A percentile compares a stretch with the other conserved stretches of the same genome.
These are phyloP conservation scores for Brachylomia viminalis DNA, from an alignment of 2,888 invertebrate genomes.

Conservation along the genomic window DNA sequence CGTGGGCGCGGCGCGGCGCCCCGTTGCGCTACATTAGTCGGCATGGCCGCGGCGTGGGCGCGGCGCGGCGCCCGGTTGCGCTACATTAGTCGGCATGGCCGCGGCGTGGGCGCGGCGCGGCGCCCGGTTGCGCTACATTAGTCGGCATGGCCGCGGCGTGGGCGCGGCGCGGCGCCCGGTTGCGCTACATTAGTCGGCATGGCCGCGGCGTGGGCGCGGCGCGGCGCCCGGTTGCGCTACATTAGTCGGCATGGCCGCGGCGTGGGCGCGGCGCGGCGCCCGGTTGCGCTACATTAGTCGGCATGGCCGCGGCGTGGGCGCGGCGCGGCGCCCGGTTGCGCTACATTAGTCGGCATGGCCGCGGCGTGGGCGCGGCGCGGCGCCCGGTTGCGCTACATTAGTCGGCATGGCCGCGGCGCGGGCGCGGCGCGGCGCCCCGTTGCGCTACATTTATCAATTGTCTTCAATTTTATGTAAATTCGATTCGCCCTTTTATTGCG, in stretches of 20 bases:
- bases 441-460: slow-evolving; percentile 55
- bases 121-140: slow-evolving; percentile 47
- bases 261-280: slow-evolving; percentile 2
- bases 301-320: too few relatives aligned
- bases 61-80: slow-evolving; percentile 28
- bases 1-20: slow-evolving; percentile 2
- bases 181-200: slow-evolving; percentile 55
- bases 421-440: slow-evolving; percentile 5
- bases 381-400: slow-evolving; percentile 47
- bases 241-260: too few relatives aligned
- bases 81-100: too few relatives aligned
- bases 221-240: slow-evolving; percentile 36
- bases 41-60: too few relatives aligned
- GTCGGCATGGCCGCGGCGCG: too few relatives aligned
- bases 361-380: neutral
- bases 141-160: too few relatives aligned
- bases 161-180: slow-evolving; percentile 4
- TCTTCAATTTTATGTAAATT: slow-evolving; percentile 57
- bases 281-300: slow-evolving; percentile 48
- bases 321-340: slow-evolving; percentile 28
- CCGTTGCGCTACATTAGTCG: slow-evolving; percentile 48
- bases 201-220: neutral
- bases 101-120: neutral
- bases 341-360: too few relatives aligned
- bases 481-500: slow-evolving; percentile 34